phyloP scores from a whole-genome alignment of 2,888 invertebrate genomes.

The Endomychus coccineus region DNA sequence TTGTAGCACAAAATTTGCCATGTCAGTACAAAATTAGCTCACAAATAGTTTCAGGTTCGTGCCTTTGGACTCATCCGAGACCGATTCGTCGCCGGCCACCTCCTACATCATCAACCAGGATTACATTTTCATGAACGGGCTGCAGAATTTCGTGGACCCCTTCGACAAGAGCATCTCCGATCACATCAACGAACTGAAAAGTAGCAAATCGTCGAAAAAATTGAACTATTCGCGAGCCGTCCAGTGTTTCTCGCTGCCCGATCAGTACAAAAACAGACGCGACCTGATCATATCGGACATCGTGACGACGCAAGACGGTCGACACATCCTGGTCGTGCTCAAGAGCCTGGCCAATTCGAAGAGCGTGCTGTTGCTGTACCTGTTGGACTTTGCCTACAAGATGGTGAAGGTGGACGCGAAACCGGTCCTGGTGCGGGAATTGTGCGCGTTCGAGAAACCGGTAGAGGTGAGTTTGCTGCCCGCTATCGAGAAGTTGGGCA shows the following conservation, averaged over 20 bases:
- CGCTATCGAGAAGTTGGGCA: constrained; percentile 37
- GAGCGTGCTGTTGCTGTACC: constrained; percentile 51
- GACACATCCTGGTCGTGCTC: constrained; percentile 57
- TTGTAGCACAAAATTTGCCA: too few species aligned
- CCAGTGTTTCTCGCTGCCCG: constrained; percentile 52
- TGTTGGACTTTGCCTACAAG: constrained; percentile 46
- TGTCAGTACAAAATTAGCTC: too few species aligned
- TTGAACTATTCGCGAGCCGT: constrained; percentile 46
- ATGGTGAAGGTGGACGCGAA: constrained; percentile 51
- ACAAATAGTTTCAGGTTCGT: too few species aligned
- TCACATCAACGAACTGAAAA: constrained; percentile 42
- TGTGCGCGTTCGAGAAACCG: constrained; percentile 59
- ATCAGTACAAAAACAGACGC: constrained; percentile 45
- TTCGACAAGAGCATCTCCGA: constrained; percentile 39
- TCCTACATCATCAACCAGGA: constrained; percentile 30
- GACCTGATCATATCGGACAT: constrained; percentile 55
- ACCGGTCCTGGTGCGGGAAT: constrained; percentile 54
- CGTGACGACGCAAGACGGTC: constrained; percentile 61
- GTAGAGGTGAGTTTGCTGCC: constrained; percentile 64
- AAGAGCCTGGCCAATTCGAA: constrained; percentile 29
- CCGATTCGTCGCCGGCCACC: constrained; percentile 34
- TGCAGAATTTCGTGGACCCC: constrained; percentile 20
- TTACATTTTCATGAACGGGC: constrained; percentile 34
- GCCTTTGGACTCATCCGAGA: constrained; percentile 33
- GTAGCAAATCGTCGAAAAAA: constrained; percentile 35